Evolutionary conservation across 2,888 invertebrate genomes (phyloP).

Genomic region (Sarcophaga carnaria): DNA sequence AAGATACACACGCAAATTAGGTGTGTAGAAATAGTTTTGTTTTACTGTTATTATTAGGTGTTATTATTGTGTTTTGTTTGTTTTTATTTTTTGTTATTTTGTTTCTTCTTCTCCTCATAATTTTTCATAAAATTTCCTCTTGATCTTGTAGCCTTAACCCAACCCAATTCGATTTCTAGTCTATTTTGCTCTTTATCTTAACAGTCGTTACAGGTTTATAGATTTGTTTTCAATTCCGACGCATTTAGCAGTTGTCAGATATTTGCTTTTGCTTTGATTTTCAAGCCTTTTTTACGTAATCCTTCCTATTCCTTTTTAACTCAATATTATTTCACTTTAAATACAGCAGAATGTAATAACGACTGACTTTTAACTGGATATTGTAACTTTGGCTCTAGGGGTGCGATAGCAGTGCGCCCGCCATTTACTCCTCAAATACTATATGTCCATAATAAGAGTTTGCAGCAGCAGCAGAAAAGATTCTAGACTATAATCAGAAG

Average conservation of each 20-base stretch:
- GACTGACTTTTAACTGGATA: too few species aligned
- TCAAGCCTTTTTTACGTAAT: background rate
- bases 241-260: background rate
- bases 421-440: too few species aligned
- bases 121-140: slow-evolving; percentile 35
- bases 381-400: background rate
- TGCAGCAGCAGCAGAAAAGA: too few species aligned
- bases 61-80: slow-evolving; percentile 60
- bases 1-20: slow-evolving; percentile 78
- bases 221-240: too few species aligned
- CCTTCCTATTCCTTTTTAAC: too few species aligned
- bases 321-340: background rate
- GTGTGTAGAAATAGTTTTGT: slow-evolving; percentile 71
- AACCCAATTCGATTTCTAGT: slow-evolving; percentile 66
- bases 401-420: too few species aligned
- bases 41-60: slow-evolving; percentile 67
- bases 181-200: slow-evolving; percentile 1
- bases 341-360: background rate
- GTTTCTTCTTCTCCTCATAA: slow-evolving; percentile 33
- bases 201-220: background rate
- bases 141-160: slow-evolving; percentile 47
- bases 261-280: background rate
- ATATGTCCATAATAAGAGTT: too few species aligned
- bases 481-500: too few species aligned
- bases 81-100: slow-evolving; percentile 25